Conservation (phyloP, 2,113 vertebrate genomes). For the Baryphthengus martii region DNA sequence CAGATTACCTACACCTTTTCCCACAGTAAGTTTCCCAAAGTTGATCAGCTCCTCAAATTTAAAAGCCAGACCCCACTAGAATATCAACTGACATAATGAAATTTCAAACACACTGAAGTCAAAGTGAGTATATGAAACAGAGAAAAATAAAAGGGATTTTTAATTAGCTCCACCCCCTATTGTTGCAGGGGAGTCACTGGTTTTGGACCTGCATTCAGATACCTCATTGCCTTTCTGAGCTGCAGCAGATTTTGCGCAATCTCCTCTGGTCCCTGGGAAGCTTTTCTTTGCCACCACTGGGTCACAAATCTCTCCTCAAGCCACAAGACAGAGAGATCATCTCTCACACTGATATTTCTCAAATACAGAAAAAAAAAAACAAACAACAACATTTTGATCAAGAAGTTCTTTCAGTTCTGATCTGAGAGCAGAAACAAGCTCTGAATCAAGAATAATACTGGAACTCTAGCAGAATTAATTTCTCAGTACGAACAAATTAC, state of each 20-base stretch:
- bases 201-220: background rate
- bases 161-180: background rate
- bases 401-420: conserved; percentile 7
- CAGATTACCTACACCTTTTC: background rate
- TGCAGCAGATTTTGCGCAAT: background rate
- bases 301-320: conserved; percentile 6
- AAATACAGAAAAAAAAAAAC: background rate
- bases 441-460: background rate
- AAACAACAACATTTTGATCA: background rate
- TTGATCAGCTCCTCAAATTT: background rate
- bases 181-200: background rate
- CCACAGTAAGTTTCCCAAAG: background rate
- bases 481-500: background rate
- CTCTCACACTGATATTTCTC: background rate
- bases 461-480: background rate
- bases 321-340: background rate
- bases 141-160: background rate
- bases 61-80: background rate
- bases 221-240: background rate
- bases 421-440: conserved; percentile 34
- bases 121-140: background rate
- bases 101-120: background rate
- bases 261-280: background rate
- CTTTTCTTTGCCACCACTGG: background rate
- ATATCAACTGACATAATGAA: background rate